phyloP scores from a whole-genome alignment of 2,797 vertebrate genomes.

The Sciurus vulgaris region DNA sequence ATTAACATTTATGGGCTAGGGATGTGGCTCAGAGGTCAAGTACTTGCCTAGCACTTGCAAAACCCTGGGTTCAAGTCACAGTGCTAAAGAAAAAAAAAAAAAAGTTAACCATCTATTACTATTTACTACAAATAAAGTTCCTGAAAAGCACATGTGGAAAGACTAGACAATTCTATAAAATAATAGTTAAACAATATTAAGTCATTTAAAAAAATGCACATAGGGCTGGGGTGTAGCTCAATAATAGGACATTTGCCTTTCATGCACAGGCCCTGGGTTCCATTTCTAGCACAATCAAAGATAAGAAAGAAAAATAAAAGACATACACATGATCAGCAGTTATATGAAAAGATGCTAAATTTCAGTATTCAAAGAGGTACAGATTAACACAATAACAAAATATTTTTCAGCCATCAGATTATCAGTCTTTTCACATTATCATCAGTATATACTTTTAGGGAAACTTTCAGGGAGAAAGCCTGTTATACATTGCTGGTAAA shows the following conservation, averaged over 20 bases:
- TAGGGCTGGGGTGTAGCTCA: background rate
- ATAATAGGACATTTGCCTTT: too few species aligned
- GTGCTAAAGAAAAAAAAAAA: too few species aligned
- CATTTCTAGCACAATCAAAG: background rate
- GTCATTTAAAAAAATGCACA: background rate
- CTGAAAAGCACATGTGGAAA: background rate
- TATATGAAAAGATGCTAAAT: background rate
- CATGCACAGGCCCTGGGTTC: background rate
- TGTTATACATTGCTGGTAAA: background rate
- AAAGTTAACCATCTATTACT: background rate
- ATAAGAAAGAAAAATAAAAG: background rate
- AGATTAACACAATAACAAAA: background rate
- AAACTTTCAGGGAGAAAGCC: background rate
- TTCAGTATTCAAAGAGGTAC: background rate
- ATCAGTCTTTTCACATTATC: slow-evolving; percentile 1
- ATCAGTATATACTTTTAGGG: background rate
- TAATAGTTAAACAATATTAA: background rate
- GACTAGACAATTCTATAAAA: background rate
- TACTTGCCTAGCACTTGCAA: too few species aligned
- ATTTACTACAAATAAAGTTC: background rate
- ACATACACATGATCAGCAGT: background rate
- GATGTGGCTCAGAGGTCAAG: too few species aligned
- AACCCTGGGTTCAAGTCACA: too few species aligned
- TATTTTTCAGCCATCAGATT: background rate
- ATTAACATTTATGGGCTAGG: background rate